Evolutionary conservation across 1,140 invertebrate species (phyloP).

Genomic region (Maniola jurtina): DNA sequence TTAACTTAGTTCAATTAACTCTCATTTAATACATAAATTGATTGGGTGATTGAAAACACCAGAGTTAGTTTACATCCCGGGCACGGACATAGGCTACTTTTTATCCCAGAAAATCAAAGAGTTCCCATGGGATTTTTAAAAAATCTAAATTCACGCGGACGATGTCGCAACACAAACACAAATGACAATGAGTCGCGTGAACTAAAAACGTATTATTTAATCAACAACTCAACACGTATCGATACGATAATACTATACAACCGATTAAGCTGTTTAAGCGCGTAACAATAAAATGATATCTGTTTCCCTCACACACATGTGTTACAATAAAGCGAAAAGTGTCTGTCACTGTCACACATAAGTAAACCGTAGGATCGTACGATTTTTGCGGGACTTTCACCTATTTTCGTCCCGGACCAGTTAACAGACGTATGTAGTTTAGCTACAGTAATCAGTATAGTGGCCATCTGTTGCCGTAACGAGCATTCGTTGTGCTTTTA

Average conservation of each 20-base stretch:
- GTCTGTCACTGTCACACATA: conserved; percentile 27
- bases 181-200: no score
- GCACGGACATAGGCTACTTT: no score
- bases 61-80: no score
- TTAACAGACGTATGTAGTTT: no score
- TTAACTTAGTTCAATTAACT: no score
- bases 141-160: no score
- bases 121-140: no score
- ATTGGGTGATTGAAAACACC: no score
- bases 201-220: no score
- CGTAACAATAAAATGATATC: neutral
- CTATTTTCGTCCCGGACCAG: conserved; percentile 41
- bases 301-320: conserved; percentile 2
- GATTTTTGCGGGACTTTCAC: conserved; percentile 35
- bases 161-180: no score
- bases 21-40: no score
- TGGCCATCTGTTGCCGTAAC: neutral
- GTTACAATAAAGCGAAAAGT: conserved; percentile 2
- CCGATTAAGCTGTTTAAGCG: neutral
- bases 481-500: neutral
- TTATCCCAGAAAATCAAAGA: no score
- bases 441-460: neutral
- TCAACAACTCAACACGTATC: neutral
- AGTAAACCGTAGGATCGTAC: neutral
- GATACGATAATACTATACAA: neutral